Evolutionary conservation across 2,797 vertebrate genomes (phyloP).

Genomic region (Anguilla pacifica): DNA sequence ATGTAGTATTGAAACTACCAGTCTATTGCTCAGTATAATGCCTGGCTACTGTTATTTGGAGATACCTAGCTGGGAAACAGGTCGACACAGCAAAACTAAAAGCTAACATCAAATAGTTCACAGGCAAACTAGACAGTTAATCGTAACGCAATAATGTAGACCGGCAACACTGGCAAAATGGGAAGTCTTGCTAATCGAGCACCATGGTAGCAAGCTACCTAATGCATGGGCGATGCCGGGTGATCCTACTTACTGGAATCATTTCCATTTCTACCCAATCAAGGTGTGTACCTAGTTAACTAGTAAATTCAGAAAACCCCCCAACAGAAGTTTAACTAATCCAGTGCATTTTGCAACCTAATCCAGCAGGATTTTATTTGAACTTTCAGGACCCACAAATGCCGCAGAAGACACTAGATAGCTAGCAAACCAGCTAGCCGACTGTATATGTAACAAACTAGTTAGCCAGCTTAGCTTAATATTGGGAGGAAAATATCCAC

Average conservation of each 20-base stretch:
- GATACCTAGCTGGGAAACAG: neutral
- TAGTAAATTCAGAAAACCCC: neutral
- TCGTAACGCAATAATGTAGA: neutral
- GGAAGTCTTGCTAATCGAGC: neutral
- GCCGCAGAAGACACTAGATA: constrained; percentile 10
- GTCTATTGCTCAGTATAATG: neutral
- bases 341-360: constrained; percentile 16
- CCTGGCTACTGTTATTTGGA: too few species aligned
- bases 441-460: neutral
- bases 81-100: neutral
- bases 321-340: neutral
- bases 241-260: neutral
- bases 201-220: neutral
- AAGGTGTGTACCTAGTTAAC: neutral
- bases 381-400: constrained; percentile 17
- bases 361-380: neutral
- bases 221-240: constrained; percentile 11
- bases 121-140: neutral
- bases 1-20: neutral
- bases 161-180: neutral
- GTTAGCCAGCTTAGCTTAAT: neutral
- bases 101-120: neutral
- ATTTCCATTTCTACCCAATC: neutral
- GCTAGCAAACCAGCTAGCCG: constrained; percentile 25
- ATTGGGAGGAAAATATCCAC: neutral